A percentile compares a stretch with the other conserved stretches of the same genome.
These are phyloP conservation scores for Zenarchopterus dispar DNA, from an alignment of 2,797 vertebrate genomes.

Conservation along the genomic window DNA sequence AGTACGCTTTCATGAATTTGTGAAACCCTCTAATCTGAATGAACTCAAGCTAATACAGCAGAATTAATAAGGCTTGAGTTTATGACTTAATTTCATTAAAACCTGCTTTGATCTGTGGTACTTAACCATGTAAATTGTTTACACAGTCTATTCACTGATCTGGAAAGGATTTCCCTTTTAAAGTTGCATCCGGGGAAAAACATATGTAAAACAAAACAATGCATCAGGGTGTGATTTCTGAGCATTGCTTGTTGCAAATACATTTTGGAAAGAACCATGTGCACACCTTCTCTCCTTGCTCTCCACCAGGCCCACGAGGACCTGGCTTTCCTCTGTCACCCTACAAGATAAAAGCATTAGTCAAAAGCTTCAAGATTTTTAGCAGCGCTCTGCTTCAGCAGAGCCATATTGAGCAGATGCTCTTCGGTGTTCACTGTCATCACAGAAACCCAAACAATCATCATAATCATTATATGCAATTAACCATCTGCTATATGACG, in stretches of 20 bases:
- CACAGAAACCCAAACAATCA: slow-evolving; percentile 47
- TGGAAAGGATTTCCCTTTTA: slow-evolving; percentile 30
- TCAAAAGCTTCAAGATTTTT: slow-evolving; percentile 33
- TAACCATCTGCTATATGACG: slow-evolving; percentile 52
- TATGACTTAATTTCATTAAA: slow-evolving; percentile 47
- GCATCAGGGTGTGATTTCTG: slow-evolving; percentile 25
- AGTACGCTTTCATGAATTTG: slow-evolving; percentile 45
- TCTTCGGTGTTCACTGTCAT: slow-evolving; percentile 34
- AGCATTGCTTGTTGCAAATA: slow-evolving; percentile 7
- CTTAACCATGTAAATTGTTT: slow-evolving; percentile 34
- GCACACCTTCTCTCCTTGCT: slow-evolving; percentile 86
- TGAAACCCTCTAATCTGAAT: slow-evolving; percentile 27
- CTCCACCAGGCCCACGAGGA: slow-evolving; percentile 82
- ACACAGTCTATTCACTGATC: slow-evolving; percentile 42
- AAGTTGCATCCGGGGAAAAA: slow-evolving; percentile 18
- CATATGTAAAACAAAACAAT: slow-evolving; percentile 20
- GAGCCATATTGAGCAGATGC: slow-evolving; percentile 42
- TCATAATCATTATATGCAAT: slow-evolving; percentile 57
- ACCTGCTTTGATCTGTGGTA: slow-evolving; percentile 39
- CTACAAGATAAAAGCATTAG: slow-evolving; percentile 76
- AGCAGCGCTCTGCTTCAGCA: slow-evolving; percentile 34
- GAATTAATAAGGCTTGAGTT: slow-evolving; percentile 39
- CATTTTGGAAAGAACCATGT: slow-evolving; percentile 22
- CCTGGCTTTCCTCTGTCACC: slow-evolving; percentile 89
- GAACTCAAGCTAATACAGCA: slow-evolving; percentile 15